Conservation (phyloP, 2,888 invertebrate species). For the Pedicia rivosa region DNA sequence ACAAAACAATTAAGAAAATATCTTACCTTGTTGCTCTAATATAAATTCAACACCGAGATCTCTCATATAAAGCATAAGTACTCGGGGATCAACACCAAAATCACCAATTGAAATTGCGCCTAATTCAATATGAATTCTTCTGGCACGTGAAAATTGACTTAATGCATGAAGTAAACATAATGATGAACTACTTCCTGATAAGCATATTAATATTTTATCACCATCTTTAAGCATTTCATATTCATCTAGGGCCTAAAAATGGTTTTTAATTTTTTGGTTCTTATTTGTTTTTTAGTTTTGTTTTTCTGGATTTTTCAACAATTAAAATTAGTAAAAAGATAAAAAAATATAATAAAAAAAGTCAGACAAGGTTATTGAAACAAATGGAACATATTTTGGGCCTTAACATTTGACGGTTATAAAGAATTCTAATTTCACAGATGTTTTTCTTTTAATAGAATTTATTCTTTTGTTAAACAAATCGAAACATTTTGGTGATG, state of each 20-base stretch:
- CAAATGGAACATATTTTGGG: too few relatives aligned
- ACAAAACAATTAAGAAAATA: slow-evolving; percentile 9
- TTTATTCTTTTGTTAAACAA: too few relatives aligned
- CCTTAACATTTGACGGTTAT: too few relatives aligned
- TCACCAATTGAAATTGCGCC: slow-evolving; percentile 41
- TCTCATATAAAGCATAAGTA: slow-evolving; percentile 58
- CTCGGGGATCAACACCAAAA: slow-evolving; percentile 57
- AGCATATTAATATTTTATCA: slow-evolving; percentile 67
- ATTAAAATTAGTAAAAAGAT: neutral
- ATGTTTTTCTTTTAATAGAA: too few relatives aligned
- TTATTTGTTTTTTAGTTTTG: too few relatives aligned
- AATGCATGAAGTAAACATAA: slow-evolving; percentile 70
- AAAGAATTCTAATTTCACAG: too few relatives aligned
- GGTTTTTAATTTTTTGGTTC: too few relatives aligned
- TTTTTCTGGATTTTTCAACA: slow-evolving; percentile 5
- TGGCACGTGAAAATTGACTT: slow-evolving; percentile 63
- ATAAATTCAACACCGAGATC: slow-evolving; percentile 58
- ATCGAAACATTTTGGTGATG: too few relatives aligned
- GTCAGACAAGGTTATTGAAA: too few relatives aligned
- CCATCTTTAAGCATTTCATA: slow-evolving; percentile 71
- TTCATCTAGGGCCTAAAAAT: slow-evolving; percentile 54
- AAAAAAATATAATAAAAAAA: too few relatives aligned
- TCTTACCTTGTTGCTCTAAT: slow-evolving; percentile 49
- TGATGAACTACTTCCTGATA: slow-evolving; percentile 73
- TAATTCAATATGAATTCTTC: slow-evolving; percentile 58